Evolutionary conservation across 1,140 invertebrate genomes (phyloP), one percentile per base, ranked within the genome.

Genomic region (Formica exsecta): DNA sequence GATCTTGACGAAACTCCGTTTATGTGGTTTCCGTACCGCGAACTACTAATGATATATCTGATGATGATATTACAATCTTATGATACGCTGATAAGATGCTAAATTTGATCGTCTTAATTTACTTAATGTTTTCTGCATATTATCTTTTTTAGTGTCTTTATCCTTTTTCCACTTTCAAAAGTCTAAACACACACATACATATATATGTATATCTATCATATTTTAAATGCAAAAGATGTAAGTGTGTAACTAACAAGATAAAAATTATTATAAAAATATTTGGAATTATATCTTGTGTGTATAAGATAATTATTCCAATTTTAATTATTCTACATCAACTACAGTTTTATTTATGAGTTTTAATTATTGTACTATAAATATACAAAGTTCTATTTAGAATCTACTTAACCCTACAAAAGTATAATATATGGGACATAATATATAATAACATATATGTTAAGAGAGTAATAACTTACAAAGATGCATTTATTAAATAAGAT

Each of bases 401-500:
- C 54, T 19, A 64, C 13, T 38, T 32, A n/a, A 57, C 19, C 16
- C 5, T 4, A 44, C 44, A 48, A 19, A 51, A 51, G 13, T 3
- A 51, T 19, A 48, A 13, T 48, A 51, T 19, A 51, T 5, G n/a
- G n/a, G 29, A 36, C 22, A 25, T 4, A 59, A 25, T 51, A 29
- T 32, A 61, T 29, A 66, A 81, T 85, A 19, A 79, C 62, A 41
- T 9, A 41, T 73, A 64, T 51, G 73, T 54, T 90, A 73, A 68
- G 4, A 48, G 11, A 48, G 11, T 38, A 70, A 74, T 71, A 85
- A 84, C 62, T 59, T 87, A 73, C 22, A 86, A 90, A 83, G 41
- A 75, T 86, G 38, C 64, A 64, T 86, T 62, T 65, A 86, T 61
- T 80, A 48, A 79, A 38, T 76, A 86, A 73, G 22, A 32, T 89